Conservation (phyloP, 53 echinoderm and acorn worm genomes). For the Apostichopus leukothele region DNA sequence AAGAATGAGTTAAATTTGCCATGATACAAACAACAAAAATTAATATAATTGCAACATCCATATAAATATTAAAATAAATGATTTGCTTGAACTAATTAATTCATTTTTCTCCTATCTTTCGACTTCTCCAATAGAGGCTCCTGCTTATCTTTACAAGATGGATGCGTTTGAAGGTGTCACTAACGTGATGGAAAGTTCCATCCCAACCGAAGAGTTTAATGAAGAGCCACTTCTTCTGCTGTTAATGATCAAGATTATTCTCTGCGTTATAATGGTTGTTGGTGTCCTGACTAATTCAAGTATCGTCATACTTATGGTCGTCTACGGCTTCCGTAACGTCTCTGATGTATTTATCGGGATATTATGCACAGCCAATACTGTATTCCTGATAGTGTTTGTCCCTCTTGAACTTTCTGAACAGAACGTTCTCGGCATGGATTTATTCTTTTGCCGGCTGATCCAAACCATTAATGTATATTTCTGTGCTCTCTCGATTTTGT, state of each 20-base stretch:
- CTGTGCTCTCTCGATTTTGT: constrained; percentile 48
- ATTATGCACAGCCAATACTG: constrained; percentile 48
- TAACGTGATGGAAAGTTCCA: not conserved
- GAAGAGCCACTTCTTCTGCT: not conserved
- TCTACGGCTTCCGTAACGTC: constrained; percentile 58
- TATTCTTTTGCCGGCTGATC: constrained; percentile 26
- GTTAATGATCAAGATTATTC: constrained; percentile 37
- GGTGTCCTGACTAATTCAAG: constrained; percentile 46
- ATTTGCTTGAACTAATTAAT: too few relatives aligned
- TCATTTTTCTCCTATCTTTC: too few relatives aligned
- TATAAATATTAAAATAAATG: too few relatives aligned
- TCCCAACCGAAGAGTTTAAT: not conserved
- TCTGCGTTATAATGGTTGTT: constrained; percentile 49
- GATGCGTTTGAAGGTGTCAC: not conserved
- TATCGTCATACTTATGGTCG: constrained; percentile 42
- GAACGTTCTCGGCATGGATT: not conserved
- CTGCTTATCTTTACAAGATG: not conserved
- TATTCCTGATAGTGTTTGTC: constrained; percentile 33
- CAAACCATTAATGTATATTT: constrained; percentile 42
- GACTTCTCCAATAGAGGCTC: too few relatives aligned
- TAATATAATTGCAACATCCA: too few relatives aligned
- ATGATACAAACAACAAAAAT: too few relatives aligned
- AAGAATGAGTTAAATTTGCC: too few relatives aligned
- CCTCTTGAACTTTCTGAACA: constrained; percentile 13
- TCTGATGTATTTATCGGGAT: constrained; percentile 59